Evolutionary conservation across 2,797 vertebrate species (phyloP), one percentile per base, ranked within the genome.

Genomic region (Pseudocheirus occidentalis): DNA sequence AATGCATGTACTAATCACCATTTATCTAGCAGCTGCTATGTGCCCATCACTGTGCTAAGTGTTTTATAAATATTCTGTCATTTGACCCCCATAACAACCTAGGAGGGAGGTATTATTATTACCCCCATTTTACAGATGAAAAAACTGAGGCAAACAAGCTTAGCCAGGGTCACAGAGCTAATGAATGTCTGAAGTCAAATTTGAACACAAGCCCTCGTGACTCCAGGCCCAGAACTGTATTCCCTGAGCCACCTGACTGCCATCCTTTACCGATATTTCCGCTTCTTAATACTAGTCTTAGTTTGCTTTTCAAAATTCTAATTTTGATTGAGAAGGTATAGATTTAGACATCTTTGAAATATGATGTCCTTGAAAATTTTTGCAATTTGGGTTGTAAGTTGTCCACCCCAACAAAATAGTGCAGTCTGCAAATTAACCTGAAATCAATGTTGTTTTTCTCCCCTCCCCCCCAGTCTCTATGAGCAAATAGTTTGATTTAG

Each of bases 201-300:
- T 81, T 46, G 73, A 46, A 11, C 18, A 9, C 21, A 11, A 54
- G 21, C 24, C 66, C 24, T 46, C 21, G 21, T 31, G n/a, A 81
- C 21, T 10, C 66, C 18, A 46, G 6, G 66, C n/a, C 66, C 6
- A 21, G 40, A 81, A 0, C 21, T 81, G 18, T 81, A 24, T 40
- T 40, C 40, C 24, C 40, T 46, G 21, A 46, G 21, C 21, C 73
- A 81, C 40, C 18, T 73, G 40, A n/a, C n/a, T 81, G n/a, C n/a
- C 21, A 0, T 0, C 7, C 55, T 28, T 55, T 0, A 40, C 1
- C 21, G 0, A 2, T 1, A 13, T 24, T 16, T 55, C 0, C 0
- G 13, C 1, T 18, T 46, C 93, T 3, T 73, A 55, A 34, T 34
- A 27, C 28, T 12, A 34, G 34, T n/a, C 3, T 21, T 90, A 0